phyloP scores from a whole-genome alignment of 2,113 vertebrate species.

The Pseudopipra pipra region DNA sequence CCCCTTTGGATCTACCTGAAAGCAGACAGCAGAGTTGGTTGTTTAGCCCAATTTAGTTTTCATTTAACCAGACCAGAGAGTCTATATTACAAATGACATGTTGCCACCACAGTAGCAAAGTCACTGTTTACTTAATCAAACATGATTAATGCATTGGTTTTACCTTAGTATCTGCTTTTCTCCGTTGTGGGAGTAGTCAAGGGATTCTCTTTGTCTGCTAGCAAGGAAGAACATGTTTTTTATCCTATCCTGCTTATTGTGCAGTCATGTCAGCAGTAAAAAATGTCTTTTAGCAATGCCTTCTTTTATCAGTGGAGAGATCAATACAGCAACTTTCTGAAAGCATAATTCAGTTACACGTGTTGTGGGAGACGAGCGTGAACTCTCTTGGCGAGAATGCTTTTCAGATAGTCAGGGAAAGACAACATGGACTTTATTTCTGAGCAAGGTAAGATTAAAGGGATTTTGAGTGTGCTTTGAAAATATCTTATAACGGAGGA shows the following conservation, averaged over 20 bases:
- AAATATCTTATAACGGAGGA: background rate
- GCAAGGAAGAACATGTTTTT: background rate
- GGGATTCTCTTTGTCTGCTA: conserved; percentile 40
- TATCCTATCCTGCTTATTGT: conserved; percentile 43
- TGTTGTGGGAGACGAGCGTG: background rate
- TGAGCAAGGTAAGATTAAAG: conserved; percentile 39
- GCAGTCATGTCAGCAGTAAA: conserved; percentile 52
- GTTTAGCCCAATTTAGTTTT: conserved; percentile 37
- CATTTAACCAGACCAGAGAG: background rate
- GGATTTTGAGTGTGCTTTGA: conserved; percentile 22
- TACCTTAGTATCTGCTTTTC: conserved; percentile 18
- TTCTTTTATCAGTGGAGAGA: conserved; percentile 47
- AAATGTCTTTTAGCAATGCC: conserved; percentile 22
- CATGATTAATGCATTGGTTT: conserved; percentile 43
- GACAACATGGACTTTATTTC: background rate
- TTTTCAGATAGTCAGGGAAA: background rate
- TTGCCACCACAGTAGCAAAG: background rate
- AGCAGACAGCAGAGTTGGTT: background rate
- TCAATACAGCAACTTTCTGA: conserved; percentile 57
- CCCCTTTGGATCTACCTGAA: background rate
- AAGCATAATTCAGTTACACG: conserved; percentile 30
- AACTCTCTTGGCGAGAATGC: background rate
- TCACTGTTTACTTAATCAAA: background rate
- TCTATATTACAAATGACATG: background rate
- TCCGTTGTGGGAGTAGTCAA: conserved; percentile 7